phyloP scores from a whole-genome alignment of 2,888 invertebrate species.

The Drosophila nr. perissopoda region DNA sequence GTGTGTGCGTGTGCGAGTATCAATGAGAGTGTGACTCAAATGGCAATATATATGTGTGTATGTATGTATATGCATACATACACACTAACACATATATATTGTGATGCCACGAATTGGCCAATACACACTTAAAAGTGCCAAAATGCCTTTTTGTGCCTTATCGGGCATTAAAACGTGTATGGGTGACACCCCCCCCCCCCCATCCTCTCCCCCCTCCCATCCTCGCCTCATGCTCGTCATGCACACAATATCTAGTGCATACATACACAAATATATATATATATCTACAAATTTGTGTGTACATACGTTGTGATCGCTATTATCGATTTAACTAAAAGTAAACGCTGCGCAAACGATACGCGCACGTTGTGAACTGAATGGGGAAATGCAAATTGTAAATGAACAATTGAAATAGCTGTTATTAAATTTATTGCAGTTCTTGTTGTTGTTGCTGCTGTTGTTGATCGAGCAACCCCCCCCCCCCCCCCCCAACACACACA shows the following conservation, averaged over 20 bases:
- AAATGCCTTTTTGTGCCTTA: slow-evolving; percentile 57
- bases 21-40: slow-evolving; percentile 35
- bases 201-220: no score
- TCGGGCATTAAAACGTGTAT: slow-evolving; percentile 44
- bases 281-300: background rate
- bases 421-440: slow-evolving; percentile 25
- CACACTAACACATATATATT: background rate
- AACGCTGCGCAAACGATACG: slow-evolving; percentile 49
- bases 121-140: slow-evolving; percentile 74
- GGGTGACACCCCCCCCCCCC: background rate
- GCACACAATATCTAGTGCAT: background rate
- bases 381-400: slow-evolving; percentile 60
- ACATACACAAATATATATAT: background rate
- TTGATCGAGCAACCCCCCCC: slow-evolving; percentile 13
- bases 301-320: slow-evolving; percentile 43
- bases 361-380: slow-evolving; percentile 31
- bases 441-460: slow-evolving; percentile 19
- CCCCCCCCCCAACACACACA: slow-evolving; percentile 2
- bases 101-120: slow-evolving; percentile 55
- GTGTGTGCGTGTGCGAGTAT: background rate
- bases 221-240: background rate
- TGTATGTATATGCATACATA: background rate
- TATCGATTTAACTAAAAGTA: slow-evolving; percentile 58
- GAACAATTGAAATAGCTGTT: slow-evolving; percentile 55
- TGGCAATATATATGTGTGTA: slow-evolving; percentile 45